Evolutionary conservation across 2,888 invertebrate genomes (phyloP).

Genomic region (Camptogramma bilineatum): DNA sequence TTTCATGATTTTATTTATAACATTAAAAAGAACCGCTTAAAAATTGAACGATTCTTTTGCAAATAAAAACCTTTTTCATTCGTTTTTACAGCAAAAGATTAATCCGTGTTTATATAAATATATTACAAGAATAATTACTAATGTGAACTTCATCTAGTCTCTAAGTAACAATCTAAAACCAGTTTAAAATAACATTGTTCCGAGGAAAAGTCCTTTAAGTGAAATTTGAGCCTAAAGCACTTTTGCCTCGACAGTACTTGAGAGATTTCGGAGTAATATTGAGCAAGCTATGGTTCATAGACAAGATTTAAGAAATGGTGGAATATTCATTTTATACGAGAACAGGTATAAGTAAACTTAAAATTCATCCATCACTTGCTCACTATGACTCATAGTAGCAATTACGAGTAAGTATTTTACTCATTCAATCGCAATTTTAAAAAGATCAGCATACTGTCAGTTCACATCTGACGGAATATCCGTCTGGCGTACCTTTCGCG

Average conservation of each 20-base stretch:
- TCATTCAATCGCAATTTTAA: no score
- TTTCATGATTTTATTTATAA: background rate
- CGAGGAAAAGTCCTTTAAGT: slow-evolving; percentile 26
- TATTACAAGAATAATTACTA: slow-evolving; percentile 27
- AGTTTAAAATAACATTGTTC: slow-evolving; percentile 14
- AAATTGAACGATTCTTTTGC: background rate
- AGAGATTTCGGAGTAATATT: slow-evolving; percentile 16
- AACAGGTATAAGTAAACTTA: no score
- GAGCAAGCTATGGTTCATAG: slow-evolving; percentile 12
- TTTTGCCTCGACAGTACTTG: slow-evolving; percentile 20
- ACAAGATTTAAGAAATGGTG: background rate
- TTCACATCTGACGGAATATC: no score
- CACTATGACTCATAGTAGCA: background rate
- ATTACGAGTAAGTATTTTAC: no score
- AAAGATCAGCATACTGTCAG: no score
- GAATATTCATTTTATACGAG: no score
- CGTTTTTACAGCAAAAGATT: background rate
- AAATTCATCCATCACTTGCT: background rate
- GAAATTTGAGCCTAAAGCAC: slow-evolving; percentile 13
- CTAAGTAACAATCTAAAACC: slow-evolving; percentile 36
- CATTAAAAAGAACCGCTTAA: background rate
- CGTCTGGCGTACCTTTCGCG: no score
- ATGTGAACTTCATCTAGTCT: slow-evolving; percentile 33
- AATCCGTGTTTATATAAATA: slow-evolving; percentile 2
- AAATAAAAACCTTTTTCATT: background rate